These are phyloP conservation scores for Neostethus bicornis DNA, from an alignment of 2,797 vertebrate species.

Conservation along the genomic window DNA sequence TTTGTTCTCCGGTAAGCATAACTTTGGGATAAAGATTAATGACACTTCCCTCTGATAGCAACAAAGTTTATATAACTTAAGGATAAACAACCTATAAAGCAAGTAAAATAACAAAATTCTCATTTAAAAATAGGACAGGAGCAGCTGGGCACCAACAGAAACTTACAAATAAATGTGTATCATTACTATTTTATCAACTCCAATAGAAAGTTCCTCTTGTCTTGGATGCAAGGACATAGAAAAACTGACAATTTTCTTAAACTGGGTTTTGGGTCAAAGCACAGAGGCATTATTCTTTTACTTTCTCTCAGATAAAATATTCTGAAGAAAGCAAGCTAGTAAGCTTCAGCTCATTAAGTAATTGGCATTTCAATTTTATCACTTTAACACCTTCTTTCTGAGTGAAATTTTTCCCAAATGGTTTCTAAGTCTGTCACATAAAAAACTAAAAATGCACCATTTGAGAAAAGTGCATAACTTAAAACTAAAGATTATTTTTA, in stretches of 20 bases:
- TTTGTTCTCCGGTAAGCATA: too few relatives aligned
- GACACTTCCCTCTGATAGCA: too few relatives aligned
- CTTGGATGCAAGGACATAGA: not conserved
- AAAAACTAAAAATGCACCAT: conserved; percentile 2
- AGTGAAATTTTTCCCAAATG: not conserved
- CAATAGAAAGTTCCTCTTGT: not conserved
- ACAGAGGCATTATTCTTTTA: not conserved
- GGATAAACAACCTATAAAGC: too few relatives aligned
- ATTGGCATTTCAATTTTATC: conserved; percentile 2
- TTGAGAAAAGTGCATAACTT: not conserved
- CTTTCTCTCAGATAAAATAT: not conserved
- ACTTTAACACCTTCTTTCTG: not conserved
- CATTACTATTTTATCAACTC: not conserved
- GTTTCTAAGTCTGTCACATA: not conserved
- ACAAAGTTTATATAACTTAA: too few relatives aligned
- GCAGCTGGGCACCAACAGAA: not conserved
- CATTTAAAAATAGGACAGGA: too few relatives aligned
- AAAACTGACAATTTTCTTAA: not conserved
- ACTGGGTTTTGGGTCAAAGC: not conserved
- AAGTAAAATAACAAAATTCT: not conserved
- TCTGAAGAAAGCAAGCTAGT: not conserved
- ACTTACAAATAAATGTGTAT: not conserved
- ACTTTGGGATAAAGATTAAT: too few relatives aligned
- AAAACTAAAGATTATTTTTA: too few relatives aligned
- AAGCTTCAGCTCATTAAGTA: not conserved